Conservation (phyloP, 2,888 invertebrate genomes). For the Eledona agricola region DNA sequence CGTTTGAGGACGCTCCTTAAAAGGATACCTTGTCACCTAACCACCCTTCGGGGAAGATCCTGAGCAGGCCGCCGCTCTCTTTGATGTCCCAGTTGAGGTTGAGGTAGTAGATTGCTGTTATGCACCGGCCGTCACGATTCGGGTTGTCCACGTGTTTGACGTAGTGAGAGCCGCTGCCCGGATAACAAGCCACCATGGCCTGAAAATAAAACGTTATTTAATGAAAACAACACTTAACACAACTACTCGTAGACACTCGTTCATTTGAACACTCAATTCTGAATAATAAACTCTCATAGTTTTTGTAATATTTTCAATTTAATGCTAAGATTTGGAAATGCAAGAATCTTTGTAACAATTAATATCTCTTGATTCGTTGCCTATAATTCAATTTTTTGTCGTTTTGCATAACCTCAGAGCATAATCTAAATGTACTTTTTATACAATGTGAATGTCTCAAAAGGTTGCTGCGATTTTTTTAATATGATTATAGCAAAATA, state of each 20-base stretch:
- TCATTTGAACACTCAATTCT: too few relatives aligned
- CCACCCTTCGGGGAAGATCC: conserved; percentile 91
- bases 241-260: neutral
- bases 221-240: neutral
- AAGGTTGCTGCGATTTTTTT: too few relatives aligned
- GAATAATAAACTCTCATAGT: neutral
- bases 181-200: conserved; percentile 99
- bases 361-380: too few relatives aligned
- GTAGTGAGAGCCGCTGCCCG: conserved; percentile 92
- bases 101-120: conserved; percentile 97
- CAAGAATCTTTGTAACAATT: too few relatives aligned
- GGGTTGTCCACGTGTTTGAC: conserved; percentile 99
- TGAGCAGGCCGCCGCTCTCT: conserved; percentile 85
- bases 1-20: neutral
- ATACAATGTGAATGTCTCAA: too few relatives aligned
- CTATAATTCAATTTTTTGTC: too few relatives aligned
- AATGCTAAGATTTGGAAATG: too few relatives aligned
- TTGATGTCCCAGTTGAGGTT: conserved; percentile 92
- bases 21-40: conserved; percentile 71
- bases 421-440: too few relatives aligned
- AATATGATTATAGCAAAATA: too few relatives aligned
- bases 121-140: conserved; percentile 93
- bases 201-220: conserved; percentile 58
- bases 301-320: too few relatives aligned
- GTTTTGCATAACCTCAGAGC: too few relatives aligned